These are phyloP conservation scores for Bovichtus variegatus DNA, from an alignment of 2,797 vertebrate genomes.

Conservation along the genomic window DNA sequence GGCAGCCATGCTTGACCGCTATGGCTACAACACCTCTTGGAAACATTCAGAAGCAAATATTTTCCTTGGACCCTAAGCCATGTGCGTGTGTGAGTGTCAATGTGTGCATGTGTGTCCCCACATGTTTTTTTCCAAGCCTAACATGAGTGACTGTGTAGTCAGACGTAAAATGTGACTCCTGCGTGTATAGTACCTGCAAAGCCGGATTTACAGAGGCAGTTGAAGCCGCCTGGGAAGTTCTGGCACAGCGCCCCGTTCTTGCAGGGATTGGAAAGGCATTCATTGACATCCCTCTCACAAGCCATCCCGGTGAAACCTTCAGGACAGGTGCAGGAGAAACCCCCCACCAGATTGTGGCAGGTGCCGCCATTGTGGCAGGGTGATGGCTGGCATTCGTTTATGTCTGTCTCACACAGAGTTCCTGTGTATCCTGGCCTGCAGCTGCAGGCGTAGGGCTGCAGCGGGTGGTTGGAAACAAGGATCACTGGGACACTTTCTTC, in stretches of 20 bases:
- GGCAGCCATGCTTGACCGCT: slow-evolving; percentile 68
- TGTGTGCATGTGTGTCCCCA: slow-evolving; percentile 20
- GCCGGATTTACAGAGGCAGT: slow-evolving; percentile 94
- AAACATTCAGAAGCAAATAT: slow-evolving; percentile 82
- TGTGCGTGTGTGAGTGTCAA: slow-evolving; percentile 38
- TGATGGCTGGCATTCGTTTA: slow-evolving; percentile 93
- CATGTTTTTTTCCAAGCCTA: slow-evolving; percentile 26
- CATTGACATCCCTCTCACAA: slow-evolving; percentile 96
- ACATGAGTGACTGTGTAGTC: slow-evolving; percentile 36
- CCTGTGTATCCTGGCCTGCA: slow-evolving; percentile 94
- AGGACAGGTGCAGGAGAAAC: slow-evolving; percentile 95
- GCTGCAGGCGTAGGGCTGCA: slow-evolving; percentile 92
- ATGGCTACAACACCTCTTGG: slow-evolving; percentile 77
- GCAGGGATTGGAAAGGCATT: slow-evolving; percentile 94
- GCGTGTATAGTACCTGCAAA: slow-evolving; percentile 91
- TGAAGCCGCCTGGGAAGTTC: slow-evolving; percentile 95
- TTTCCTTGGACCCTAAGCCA: slow-evolving; percentile 75
- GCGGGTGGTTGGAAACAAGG: slow-evolving; percentile 90
- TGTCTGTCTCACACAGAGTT: slow-evolving; percentile 91
- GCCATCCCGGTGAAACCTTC: slow-evolving; percentile 97
- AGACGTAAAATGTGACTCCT: slow-evolving; percentile 59
- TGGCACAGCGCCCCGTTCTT: slow-evolving; percentile 93
- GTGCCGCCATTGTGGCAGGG: slow-evolving; percentile 94
- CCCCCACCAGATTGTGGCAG: slow-evolving; percentile 96
- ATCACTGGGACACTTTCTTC: slow-evolving; percentile 93